Conservation (phyloP, 2,888 invertebrate species). For the Nemapogon koenigi region DNA sequence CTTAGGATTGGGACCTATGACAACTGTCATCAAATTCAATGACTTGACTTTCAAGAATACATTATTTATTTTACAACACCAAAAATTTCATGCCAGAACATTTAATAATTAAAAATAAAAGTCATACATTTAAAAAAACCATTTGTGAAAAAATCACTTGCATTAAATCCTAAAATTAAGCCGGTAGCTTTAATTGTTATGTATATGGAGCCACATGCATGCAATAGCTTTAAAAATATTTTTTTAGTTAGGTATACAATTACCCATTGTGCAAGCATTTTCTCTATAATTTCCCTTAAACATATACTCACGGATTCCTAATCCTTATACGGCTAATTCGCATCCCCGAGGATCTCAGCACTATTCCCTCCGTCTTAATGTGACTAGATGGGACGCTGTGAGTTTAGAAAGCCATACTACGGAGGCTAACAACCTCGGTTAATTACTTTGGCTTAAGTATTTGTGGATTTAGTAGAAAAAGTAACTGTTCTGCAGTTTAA, state of each 20-base stretch:
- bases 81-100: too few relatives aligned
- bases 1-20: too few relatives aligned
- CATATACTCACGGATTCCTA: constrained; percentile 52
- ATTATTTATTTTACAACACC: too few relatives aligned
- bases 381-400: constrained; percentile 13
- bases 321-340: constrained; percentile 39
- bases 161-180: too few relatives aligned
- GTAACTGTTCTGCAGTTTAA: too few relatives aligned
- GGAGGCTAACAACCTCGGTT: constrained; percentile 8
- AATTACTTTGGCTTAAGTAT: constrained; percentile 4
- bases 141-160: too few relatives aligned
- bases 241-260: background rate
- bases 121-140: too few relatives aligned
- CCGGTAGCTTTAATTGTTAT: too few relatives aligned
- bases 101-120: too few relatives aligned
- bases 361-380: constrained; percentile 31
- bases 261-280: constrained; percentile 22
- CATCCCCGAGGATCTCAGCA: constrained; percentile 19
- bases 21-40: too few relatives aligned
- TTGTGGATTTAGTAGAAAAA: constrained; percentile 6
- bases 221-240: background rate
- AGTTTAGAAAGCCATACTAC: constrained; percentile 8
- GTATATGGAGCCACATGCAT: background rate
- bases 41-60: too few relatives aligned
- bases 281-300: constrained; percentile 43